Evolutionary conservation across 2,113 vertebrate species (phyloP).

Genomic region (Lutjanus erythropterus): DNA sequence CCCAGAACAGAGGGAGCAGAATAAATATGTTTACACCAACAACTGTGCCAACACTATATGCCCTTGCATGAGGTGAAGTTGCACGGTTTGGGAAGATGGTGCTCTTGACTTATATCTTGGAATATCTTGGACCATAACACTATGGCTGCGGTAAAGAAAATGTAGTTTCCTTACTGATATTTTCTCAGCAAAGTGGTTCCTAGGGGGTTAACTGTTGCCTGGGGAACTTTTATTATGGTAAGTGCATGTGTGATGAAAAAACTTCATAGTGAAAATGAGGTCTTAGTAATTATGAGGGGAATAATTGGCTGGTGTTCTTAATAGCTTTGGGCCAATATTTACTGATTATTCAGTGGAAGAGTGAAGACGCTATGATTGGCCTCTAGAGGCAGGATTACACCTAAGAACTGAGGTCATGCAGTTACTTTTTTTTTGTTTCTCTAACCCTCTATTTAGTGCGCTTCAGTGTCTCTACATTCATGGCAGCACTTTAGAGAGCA

Average conservation of each 20-base stretch:
- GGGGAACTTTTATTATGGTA: constrained; percentile 58
- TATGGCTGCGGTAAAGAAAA: constrained; percentile 4
- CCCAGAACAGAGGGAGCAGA: neutral
- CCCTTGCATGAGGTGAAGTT: neutral
- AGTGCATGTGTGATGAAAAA: constrained; percentile 57
- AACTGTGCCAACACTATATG: neutral
- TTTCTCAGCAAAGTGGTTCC: constrained; percentile 33
- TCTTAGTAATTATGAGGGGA: constrained; percentile 67
- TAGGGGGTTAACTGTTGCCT: constrained; percentile 53
- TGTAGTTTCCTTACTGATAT: constrained; percentile 21
- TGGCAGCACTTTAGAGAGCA: neutral
- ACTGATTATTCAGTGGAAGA: constrained; percentile 64
- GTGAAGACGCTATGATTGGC: constrained; percentile 55
- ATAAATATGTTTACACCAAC: neutral
- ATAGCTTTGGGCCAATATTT: constrained; percentile 73
- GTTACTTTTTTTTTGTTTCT: constrained; percentile 39
- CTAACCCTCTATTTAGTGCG: neutral
- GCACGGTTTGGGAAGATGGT: neutral
- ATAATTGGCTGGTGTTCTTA: constrained; percentile 74
- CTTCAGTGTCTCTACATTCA: constrained; percentile 8
- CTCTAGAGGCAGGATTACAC: constrained; percentile 61
- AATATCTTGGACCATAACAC: neutral
- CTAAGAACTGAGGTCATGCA: constrained; percentile 26
- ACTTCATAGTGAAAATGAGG: constrained; percentile 50
- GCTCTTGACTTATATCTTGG: neutral